A percentile compares a stretch with the other conserved stretches of the same genome.
Evolutionary conservation across 2,888 invertebrate species (phyloP).

Genomic region (Macrosiphum euphorbiae): DNA sequence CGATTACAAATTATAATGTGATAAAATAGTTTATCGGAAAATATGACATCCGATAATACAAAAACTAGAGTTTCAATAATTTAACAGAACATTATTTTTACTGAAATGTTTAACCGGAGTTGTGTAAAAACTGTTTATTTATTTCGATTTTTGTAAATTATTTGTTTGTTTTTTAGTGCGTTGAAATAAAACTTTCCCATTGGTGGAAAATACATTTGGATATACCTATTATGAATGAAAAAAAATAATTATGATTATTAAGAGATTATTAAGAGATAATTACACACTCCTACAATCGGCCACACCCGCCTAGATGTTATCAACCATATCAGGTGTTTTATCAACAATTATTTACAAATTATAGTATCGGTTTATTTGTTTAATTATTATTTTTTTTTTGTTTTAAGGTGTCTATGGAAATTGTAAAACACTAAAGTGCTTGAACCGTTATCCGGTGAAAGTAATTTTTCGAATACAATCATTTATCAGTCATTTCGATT

Average conservation of each 20-base stretch:
- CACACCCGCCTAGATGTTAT: not conserved
- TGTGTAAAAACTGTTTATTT: too few relatives aligned
- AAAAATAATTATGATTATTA: not conserved
- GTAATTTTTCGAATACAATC: not conserved
- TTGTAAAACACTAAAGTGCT: too few relatives aligned
- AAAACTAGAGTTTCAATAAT: too few relatives aligned
- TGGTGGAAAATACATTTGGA: not conserved
- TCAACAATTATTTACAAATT: not conserved
- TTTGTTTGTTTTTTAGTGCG: not conserved
- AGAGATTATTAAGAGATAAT: not conserved
- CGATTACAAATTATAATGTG: too few relatives aligned
- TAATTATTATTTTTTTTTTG: not conserved
- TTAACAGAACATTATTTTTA: too few relatives aligned
- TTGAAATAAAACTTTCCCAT: not conserved
- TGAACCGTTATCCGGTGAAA: not conserved
- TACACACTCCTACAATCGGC: not conserved
- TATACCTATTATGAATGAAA: not conserved
- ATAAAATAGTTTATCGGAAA: too few relatives aligned
- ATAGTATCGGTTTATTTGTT: too few relatives aligned
- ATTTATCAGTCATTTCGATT: not conserved
- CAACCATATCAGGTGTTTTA: not conserved
- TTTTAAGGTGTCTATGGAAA: not conserved
- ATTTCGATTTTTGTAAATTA: not conserved
- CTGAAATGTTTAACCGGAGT: too few relatives aligned
- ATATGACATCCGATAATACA: too few relatives aligned